Evolutionary conservation across 2,797 vertebrate species (phyloP), one percentile per base, ranked within the genome.

Genomic region (Vireo griseus): DNA sequence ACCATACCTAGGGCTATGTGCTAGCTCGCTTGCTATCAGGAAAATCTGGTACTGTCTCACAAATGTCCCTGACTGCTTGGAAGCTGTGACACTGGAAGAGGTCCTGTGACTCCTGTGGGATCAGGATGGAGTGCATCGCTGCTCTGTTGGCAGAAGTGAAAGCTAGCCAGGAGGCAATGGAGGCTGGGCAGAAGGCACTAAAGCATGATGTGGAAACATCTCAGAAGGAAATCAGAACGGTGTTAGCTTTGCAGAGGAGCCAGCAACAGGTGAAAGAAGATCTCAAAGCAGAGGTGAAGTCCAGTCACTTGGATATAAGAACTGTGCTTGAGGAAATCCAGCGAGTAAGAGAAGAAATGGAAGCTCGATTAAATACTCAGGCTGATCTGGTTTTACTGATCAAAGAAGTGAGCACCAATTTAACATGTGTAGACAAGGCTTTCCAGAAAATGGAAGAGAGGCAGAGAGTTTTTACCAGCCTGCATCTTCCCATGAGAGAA

Each of bases 291-390:
- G 90, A 89, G 82, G 47, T 97, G 84, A 94, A 96, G 83, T 97
- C 93, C 58, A 96, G 94, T 96, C 97, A 97, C 65, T 96, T 97
- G 97, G 96, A 98, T 96, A 97, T 98, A 95, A 98, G 97, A 95
- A 72, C 94, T 54, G 93, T 95, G 80, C 96, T 97, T 93, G 95
- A 98, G 71, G 96, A 66, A 73, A 94, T 97, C 84, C 97, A 97
- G 74, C 87, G 69, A 94, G 94, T 97, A 91, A 97, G 98, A 96
- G 93, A 96, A 96, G 95, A 97, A 96, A 97, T 97, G 97, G 97
- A 97, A 96, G 93, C 93, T 78, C 89, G 91, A 40, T 92, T 97
- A 91, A 97, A 87, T 57, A 75, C 95, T 52, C 96, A 97, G 52
- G 89, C 94, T 63, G 96, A 97, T 69, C 86, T 97, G 44, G 83